Evolutionary conservation across 2,888 invertebrate species (phyloP).

Genomic region (Unio delphinus): DNA sequence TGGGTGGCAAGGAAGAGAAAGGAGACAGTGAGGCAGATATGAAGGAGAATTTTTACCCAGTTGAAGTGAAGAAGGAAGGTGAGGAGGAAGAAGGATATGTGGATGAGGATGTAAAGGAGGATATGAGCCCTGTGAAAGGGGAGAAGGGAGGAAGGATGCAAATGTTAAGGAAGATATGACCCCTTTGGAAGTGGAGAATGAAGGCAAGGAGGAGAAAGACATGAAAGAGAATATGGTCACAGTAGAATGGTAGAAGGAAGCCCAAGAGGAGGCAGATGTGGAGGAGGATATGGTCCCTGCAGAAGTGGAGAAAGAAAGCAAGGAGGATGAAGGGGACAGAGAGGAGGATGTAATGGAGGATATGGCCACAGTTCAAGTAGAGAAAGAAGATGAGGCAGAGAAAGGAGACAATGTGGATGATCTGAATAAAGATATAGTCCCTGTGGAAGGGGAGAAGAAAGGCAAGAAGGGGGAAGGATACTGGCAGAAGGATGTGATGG

Average conservation of each 20-base stretch:
- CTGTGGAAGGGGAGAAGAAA: too few relatives aligned
- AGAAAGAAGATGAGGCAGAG: too few relatives aligned
- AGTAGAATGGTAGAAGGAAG: too few relatives aligned
- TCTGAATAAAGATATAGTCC: too few relatives aligned
- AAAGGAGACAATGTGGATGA: too few relatives aligned
- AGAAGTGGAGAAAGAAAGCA: background rate
- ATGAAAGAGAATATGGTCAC: slow-evolving; percentile 6
- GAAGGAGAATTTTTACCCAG: too few relatives aligned
- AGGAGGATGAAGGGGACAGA: slow-evolving; percentile 56
- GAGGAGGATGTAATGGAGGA: slow-evolving; percentile 64
- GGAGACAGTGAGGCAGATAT: too few relatives aligned
- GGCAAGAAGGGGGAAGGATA: too few relatives aligned
- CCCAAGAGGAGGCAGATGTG: slow-evolving; percentile 19
- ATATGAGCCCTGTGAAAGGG: slow-evolving; percentile 26
- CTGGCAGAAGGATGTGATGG: too few relatives aligned
- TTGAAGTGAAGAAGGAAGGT: too few relatives aligned
- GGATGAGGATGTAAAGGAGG: slow-evolving; percentile 42
- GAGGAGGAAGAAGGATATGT: slow-evolving; percentile 18
- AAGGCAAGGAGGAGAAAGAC: slow-evolving; percentile 6
- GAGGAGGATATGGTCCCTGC: slow-evolving; percentile 7
- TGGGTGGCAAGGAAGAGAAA: too few relatives aligned
- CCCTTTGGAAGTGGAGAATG: slow-evolving; percentile 20
- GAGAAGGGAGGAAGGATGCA: slow-evolving; percentile 30
- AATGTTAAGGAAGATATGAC: slow-evolving; percentile 48
- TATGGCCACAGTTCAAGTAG: slow-evolving; percentile 1